Base-by-base conservation (phyloP, 2,113 vertebrate species). In the Crotalus viridis region DNA sequence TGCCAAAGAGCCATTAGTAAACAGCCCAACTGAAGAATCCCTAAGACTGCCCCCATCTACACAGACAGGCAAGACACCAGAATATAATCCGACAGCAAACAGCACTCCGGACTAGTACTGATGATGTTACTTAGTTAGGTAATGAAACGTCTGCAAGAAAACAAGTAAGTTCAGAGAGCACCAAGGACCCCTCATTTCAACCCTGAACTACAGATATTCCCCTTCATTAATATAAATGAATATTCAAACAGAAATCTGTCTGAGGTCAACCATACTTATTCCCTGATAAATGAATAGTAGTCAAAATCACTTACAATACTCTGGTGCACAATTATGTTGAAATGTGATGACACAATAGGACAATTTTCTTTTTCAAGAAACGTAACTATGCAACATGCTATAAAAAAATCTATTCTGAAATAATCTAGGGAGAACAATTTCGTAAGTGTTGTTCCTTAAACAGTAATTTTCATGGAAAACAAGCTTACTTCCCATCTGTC, bases 371-470 rank as follows among this genome's bases (percentile, higher is more conserved):
- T 91, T 85, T 90, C 52, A 10, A 6, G 59, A 59, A 81, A 85
- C 52, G 21, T 55, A 24, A n/a, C 3, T 13, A 55, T 13, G 52
- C 12, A 81, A 22, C 54, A 88, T 90, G 33, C 85, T 94, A 2
- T 48, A 87, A 51, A 17, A 56, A n/a, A 91, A 43, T 5, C 61
- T 85, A n/a, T 59, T 92, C 55, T 93, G 3, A 92, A 91, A 91
- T 69, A 88, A 90, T 61, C 85, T 54, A 43, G 7, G 85, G 88
- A 86, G 59, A 93, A 95, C 4, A 85, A 69, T 86, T 94, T 19
- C 46, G 15, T 91, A 92, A 90, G 55, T 89, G 48, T n/a, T 89
- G 93, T 90, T 22, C 5, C 89, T 95, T 91, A 39, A 64, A 48
- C 22, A 48, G 87, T 28, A 93, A 88, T 94, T 64, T 85, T 28